phyloP scores from a whole-genome alignment of 2,113 vertebrate genomes.

The Speoplatyrhinus poulsoni region DNA sequence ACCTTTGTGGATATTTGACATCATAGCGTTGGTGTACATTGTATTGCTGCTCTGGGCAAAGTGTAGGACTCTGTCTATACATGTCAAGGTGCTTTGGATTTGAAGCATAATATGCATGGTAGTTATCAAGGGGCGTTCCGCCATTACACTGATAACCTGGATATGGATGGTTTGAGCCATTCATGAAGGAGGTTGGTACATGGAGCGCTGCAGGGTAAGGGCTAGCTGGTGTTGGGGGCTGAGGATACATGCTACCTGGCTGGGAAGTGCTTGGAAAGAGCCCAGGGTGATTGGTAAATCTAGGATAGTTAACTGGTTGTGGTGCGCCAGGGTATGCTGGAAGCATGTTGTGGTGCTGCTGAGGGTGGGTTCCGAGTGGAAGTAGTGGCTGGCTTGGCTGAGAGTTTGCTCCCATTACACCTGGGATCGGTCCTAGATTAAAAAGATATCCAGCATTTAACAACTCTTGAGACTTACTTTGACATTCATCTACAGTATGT shows the following conservation, averaged over 20 bases:
- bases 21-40: conserved; percentile 79
- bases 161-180: conserved; percentile 83
- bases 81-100: conserved; percentile 85
- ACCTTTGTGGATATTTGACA: conserved; percentile 85
- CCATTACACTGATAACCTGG: conserved; percentile 88
- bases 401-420: conserved; percentile 50
- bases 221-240: conserved; percentile 76
- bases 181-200: conserved; percentile 82
- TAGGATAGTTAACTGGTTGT: conserved; percentile 77
- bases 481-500: too few species aligned
- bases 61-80: conserved; percentile 82
- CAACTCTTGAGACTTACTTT: too few species aligned
- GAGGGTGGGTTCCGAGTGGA: conserved; percentile 64
- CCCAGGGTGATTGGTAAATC: conserved; percentile 76
- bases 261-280: conserved; percentile 82
- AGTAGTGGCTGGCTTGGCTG: conserved; percentile 67
- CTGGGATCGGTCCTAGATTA: conserved; percentile 56
- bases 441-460: conserved; percentile 8
- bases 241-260: conserved; percentile 74
- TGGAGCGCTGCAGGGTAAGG: conserved; percentile 81
- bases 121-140: conserved; percentile 82
- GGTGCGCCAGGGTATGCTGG: conserved; percentile 77
- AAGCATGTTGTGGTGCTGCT: conserved; percentile 74
- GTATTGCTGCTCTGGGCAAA: conserved; percentile 86
- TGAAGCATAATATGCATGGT: conserved; percentile 80